A percentile compares a stretch with the other conserved stretches of the same genome.
Conservation (phyloP, 2,113 vertebrate species). For the Anarhynchus alexandrinus region DNA sequence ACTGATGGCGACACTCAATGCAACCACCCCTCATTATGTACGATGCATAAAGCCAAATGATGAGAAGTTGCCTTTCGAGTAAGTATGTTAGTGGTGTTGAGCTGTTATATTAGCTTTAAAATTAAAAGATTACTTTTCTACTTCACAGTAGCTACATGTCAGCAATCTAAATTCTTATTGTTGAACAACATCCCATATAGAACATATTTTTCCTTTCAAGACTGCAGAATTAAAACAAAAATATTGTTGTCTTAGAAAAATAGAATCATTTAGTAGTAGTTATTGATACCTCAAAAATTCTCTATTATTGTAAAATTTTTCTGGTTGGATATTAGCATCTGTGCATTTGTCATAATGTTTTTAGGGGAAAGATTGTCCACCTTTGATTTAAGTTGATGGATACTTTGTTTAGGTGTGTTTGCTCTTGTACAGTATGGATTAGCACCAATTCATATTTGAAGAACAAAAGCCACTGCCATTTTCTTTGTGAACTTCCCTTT, state of each 20-base stretch:
- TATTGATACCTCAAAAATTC: background rate
- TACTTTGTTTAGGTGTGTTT: background rate
- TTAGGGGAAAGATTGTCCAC: background rate
- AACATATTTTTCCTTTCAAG: background rate
- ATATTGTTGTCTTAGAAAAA: background rate
- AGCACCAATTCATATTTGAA: background rate
- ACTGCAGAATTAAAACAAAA: background rate
- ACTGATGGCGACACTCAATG: conserved; percentile 94
- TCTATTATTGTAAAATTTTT: background rate
- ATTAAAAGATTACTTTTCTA: background rate
- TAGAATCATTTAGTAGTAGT: background rate
- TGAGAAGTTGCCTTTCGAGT: conserved; percentile 92
- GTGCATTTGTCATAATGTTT: background rate
- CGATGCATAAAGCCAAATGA: conserved; percentile 98
- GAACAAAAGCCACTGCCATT: background rate
- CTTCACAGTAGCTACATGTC: background rate
- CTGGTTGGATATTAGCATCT: background rate
- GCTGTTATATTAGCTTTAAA: background rate
- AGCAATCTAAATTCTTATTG: background rate
- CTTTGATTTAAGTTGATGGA: background rate
- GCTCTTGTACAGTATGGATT: background rate
- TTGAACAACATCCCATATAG: background rate
- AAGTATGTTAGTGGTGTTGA: conserved; percentile 54
- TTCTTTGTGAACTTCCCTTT: background rate
- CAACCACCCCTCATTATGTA: conserved; percentile 95